Conservation (phyloP, 1,140 invertebrate genomes). For the Drosophila ogumai region DNA sequence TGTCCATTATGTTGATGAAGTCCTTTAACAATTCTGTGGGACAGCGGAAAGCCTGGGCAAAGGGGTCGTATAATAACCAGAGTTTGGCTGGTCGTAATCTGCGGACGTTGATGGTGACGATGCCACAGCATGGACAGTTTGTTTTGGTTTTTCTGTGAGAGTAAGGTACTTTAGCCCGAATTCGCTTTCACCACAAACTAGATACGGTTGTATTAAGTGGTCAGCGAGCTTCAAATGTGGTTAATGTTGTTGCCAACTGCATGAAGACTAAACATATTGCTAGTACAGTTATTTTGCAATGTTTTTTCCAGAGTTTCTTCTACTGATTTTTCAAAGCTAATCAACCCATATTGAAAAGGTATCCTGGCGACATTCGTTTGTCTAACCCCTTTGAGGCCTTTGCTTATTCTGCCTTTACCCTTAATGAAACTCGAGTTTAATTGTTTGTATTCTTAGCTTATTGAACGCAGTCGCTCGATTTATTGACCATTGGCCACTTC, state of each 20-base stretch:
- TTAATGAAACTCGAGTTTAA: constrained; percentile 59
- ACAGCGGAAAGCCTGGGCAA: constrained; percentile 15
- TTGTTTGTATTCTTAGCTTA: constrained; percentile 77
- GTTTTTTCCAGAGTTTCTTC: not conserved
- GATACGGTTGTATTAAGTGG: constrained; percentile 5
- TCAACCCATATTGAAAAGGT: not conserved
- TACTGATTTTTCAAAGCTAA: not conserved
- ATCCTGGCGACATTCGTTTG: not conserved
- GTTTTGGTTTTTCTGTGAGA: not conserved
- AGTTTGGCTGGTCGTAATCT: constrained; percentile 18
- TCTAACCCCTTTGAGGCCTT: constrained; percentile 4
- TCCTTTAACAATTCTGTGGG: constrained; percentile 64
- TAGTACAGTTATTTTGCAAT: not conserved
- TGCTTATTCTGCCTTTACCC: not conserved
- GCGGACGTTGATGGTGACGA: constrained; percentile 9
- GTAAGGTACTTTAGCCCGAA: constrained; percentile 5
- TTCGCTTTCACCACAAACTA: constrained; percentile 8
- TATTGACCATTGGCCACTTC: constrained; percentile 39
- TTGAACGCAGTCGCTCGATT: constrained; percentile 50
- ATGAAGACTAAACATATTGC: constrained; percentile 9
- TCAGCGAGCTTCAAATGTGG: constrained; percentile 17
- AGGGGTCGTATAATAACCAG: constrained; percentile 11
- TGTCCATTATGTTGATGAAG: constrained; percentile 76
- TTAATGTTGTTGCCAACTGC: constrained; percentile 11
- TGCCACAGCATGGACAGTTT: constrained; percentile 13